phyloP scores from a whole-genome alignment of 2,797 vertebrate genomes.

The Cirrhinus mrigala region DNA sequence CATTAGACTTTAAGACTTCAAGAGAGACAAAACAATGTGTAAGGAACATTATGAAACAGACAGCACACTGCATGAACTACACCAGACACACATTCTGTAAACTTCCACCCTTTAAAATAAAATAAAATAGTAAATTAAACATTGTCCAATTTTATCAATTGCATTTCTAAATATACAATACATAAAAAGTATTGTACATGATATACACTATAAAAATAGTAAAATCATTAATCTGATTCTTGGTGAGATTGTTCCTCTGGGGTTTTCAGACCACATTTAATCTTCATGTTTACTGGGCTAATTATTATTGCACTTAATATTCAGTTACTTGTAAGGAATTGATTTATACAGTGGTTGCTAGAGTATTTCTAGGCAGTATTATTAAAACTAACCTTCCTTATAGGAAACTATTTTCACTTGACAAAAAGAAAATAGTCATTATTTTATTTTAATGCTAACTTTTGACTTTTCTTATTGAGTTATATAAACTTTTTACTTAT shows the following conservation, averaged over 20 bases:
- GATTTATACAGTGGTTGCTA: not conserved
- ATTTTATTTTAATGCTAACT: not conserved
- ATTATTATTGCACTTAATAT: not conserved
- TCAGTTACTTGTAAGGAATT: not conserved
- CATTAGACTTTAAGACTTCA: not conserved
- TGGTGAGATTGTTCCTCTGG: not conserved
- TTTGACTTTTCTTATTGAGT: not conserved
- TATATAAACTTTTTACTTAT: not conserved
- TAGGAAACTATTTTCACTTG: not conserved
- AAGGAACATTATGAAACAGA: slow-evolving; percentile 1
- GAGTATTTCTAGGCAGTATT: not conserved
- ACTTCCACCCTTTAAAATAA: not conserved
- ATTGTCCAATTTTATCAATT: not conserved
- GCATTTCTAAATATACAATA: slow-evolving; percentile 18
- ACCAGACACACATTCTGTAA: slow-evolving; percentile 34
- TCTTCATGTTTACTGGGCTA: not conserved
- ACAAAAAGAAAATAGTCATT: not conserved
- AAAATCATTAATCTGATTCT: not conserved
- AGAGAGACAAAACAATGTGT: not conserved
- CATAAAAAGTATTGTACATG: not conserved
- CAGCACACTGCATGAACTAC: slow-evolving; percentile 30
- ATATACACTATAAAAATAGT: not conserved
- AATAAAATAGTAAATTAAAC: not conserved
- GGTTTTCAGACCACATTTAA: not conserved
- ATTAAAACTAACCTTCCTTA: not conserved